These are phyloP conservation scores for Trachelus troglodyta DNA, from an alignment of 2,888 invertebrate species.

Conservation along the genomic window DNA sequence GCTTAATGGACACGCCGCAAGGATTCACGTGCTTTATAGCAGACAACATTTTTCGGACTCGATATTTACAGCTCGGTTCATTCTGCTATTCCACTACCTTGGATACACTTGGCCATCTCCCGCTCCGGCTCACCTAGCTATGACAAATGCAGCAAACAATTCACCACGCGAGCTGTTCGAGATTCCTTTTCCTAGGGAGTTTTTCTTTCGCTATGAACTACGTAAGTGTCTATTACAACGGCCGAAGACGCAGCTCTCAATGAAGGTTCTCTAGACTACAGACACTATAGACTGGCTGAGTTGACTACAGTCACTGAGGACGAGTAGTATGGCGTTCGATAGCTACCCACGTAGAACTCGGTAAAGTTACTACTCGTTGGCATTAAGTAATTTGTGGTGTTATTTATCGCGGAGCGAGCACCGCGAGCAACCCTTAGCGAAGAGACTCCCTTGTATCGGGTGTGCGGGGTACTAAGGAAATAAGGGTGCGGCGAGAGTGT, in stretches of 20 bases:
- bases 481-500: constrained; percentile 43
- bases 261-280: no score
- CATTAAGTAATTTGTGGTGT: constrained; percentile 56
- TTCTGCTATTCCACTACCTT: background rate
- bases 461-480: background rate
- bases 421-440: no score
- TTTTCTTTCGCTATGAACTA: no score
- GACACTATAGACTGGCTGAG: no score
- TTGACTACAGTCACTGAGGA: no score
- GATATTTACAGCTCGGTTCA: constrained; percentile 32
- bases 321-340: background rate
- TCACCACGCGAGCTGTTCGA: no score
- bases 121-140: no score
- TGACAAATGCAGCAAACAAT: no score
- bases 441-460: background rate
- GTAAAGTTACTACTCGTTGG: constrained; percentile 48
- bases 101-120: no score
- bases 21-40: constrained; percentile 49
- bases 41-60: constrained; percentile 47
- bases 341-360: constrained; percentile 25
- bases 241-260: no score
- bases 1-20: constrained; percentile 55
- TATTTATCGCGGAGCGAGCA: constrained; percentile 49
- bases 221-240: no score
- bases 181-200: no score